Base-by-base conservation (phyloP, 2,113 vertebrate genomes). In the Mormyrus iriodes region DNA sequence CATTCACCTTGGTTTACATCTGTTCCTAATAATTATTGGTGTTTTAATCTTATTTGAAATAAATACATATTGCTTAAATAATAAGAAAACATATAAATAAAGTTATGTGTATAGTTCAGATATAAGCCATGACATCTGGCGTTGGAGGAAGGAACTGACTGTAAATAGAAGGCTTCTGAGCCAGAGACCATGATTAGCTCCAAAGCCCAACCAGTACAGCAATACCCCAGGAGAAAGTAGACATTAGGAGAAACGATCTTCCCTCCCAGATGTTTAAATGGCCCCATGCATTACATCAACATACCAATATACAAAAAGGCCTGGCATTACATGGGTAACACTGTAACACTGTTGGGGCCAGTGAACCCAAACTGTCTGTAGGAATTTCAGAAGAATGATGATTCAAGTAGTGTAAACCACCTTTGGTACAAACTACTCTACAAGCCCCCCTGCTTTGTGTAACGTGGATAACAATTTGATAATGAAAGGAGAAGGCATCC, bases 361-460 rank as follows among this genome's bases (percentile, higher is more conserved):
- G 51, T 53, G 27, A 53, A 86, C 27, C 31, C 85, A 17, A n/a
- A 10, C 12, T 52, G 52, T 46, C 65, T 65, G 17, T 48, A 76
- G 58, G 24, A 35, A 7, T 76, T 88, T 52, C 0, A 13, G 31
- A 58, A 46, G 88, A 44, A 24, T 27, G 65, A 86, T 49, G 65
- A 49, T 35, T 46, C 79, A 35, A 65, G 61, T n/a, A 76, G 48
- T 42, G 65, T 19, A 89, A 85, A 85, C 24, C 55, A 58, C 44
- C 58, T 89, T 86, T 86, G 83, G 89, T 44, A 89, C 65, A 48
- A 51, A 52, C 27, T 73, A 86, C 84, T 69, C 53, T 89, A 73
- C 27, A 86, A 52, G 44, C 58, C 53, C 86, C 84, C 31, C 55
- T 39, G 46, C 27, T 42, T 21, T 35, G 24, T 17, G n/a, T 85